A percentile compares a stretch with the other conserved stretches of the same genome.
These are phyloP conservation scores for Mimas tiliae DNA, from an alignment of 2,888 invertebrate genomes.

Conservation along the genomic window DNA sequence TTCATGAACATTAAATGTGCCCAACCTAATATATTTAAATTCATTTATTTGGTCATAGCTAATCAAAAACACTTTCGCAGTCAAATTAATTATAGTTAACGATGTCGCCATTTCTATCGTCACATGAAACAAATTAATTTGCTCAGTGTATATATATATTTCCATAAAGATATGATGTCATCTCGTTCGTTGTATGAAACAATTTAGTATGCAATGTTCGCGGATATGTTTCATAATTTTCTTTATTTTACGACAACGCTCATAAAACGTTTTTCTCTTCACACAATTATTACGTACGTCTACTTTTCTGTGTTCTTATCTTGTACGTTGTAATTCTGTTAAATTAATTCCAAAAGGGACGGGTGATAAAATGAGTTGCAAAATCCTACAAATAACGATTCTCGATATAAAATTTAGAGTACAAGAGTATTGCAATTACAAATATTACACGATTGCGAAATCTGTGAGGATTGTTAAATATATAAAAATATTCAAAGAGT, in stretches of 20 bases:
- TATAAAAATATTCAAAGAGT: too few species aligned
- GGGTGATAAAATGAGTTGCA: conserved; percentile 11
- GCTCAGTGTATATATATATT: neutral
- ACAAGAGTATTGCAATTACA: neutral
- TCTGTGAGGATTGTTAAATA: too few species aligned
- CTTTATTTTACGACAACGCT: conserved; percentile 21
- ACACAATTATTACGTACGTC: conserved; percentile 23
- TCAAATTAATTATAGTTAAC: too few species aligned
- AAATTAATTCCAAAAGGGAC: conserved; percentile 12
- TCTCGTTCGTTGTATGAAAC: conserved; percentile 3
- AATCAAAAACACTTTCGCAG: too few species aligned
- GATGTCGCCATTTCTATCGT: neutral
- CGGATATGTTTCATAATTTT: conserved; percentile 14
- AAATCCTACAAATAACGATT: neutral
- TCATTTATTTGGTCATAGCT: too few species aligned
- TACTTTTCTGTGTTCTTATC: conserved; percentile 7
- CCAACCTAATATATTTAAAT: too few species aligned
- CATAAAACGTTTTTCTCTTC: conserved; percentile 24
- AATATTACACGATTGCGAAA: neutral
- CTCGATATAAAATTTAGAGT: neutral
- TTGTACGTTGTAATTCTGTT: conserved; percentile 11
- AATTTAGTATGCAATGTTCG: conserved; percentile 20
- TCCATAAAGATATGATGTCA: conserved; percentile 7
- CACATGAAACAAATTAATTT: neutral
- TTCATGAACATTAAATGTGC: too few species aligned